phyloP scores from a whole-genome alignment of 2,888 invertebrate species.

The Mythimna vitellina region DNA sequence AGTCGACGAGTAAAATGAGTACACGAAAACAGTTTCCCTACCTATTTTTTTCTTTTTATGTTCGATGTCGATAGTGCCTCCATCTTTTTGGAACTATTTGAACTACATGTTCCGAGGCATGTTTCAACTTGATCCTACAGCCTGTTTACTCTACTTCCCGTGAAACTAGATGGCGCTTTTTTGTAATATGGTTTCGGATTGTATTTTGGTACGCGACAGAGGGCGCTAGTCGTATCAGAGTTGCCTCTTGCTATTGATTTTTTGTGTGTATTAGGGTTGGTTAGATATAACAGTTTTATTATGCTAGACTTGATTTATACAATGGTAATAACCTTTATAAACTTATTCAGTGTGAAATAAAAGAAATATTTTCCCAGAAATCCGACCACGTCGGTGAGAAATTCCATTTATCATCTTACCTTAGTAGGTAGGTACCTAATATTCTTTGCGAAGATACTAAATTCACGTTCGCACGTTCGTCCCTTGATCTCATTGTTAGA shows the following conservation, averaged over 20 bases:
- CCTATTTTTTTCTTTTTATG: slow-evolving; percentile 19
- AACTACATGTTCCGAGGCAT: slow-evolving; percentile 25
- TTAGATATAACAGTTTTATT: slow-evolving; percentile 15
- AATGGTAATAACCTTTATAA: slow-evolving; percentile 27
- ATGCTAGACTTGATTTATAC: slow-evolving; percentile 19
- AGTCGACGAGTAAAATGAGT: slow-evolving; percentile 38
- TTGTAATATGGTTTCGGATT: slow-evolving; percentile 9
- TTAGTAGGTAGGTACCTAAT: neutral
- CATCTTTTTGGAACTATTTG: slow-evolving; percentile 49
- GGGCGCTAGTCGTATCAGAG: slow-evolving; percentile 44
- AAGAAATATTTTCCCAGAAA: slow-evolving; percentile 29
- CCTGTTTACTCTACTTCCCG: slow-evolving; percentile 29
- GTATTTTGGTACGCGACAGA: slow-evolving; percentile 39
- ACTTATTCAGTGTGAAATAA: slow-evolving; percentile 28
- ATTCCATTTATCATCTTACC: slow-evolving; percentile 11
- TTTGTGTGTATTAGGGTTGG: slow-evolving; percentile 23
- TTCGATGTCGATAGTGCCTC: slow-evolving; percentile 36
- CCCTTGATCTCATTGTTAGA: slow-evolving; percentile 42
- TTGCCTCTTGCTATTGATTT: slow-evolving; percentile 41
- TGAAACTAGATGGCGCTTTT: slow-evolving; percentile 59
- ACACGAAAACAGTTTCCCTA: slow-evolving; percentile 38
- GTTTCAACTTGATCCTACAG: slow-evolving; percentile 38
- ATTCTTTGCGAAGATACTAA: neutral
- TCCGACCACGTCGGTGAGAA: slow-evolving; percentile 17
- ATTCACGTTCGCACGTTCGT: slow-evolving; percentile 24